Conservation (phyloP, 2,888 invertebrate genomes). For the Philaethria dido region DNA sequence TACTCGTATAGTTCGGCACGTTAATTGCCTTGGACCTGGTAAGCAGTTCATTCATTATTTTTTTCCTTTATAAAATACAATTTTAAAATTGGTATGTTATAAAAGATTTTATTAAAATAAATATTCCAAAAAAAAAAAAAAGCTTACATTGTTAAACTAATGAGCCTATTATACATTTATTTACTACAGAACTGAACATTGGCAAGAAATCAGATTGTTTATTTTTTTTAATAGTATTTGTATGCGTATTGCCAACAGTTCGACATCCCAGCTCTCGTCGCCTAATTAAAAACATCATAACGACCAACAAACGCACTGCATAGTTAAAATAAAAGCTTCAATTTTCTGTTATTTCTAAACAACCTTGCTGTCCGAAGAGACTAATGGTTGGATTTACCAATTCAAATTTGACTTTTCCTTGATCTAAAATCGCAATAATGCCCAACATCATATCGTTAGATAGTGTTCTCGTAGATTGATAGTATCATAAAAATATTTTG, state of each 20-base stretch:
- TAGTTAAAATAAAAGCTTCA: slow-evolving; percentile 16
- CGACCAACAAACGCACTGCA: background rate
- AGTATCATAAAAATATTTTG: slow-evolving; percentile 1
- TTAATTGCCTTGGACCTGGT: too few relatives aligned
- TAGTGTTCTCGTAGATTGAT: slow-evolving; percentile 4
- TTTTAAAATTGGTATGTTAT: too few relatives aligned
- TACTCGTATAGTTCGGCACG: too few relatives aligned
- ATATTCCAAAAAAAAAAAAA: too few relatives aligned
- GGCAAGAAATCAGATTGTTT: background rate
- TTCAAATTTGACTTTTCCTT: slow-evolving; percentile 15
- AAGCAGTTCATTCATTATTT: too few relatives aligned
- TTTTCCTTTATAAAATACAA: too few relatives aligned
- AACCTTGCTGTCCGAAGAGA: slow-evolving; percentile 3
- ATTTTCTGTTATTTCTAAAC: slow-evolving; percentile 15
- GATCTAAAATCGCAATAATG: slow-evolving; percentile 9
- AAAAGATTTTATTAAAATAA: too few relatives aligned
- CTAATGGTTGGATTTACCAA: background rate
- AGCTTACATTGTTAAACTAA: background rate
- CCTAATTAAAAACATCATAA: slow-evolving; percentile 20
- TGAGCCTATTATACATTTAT: background rate
- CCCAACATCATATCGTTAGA: background rate
- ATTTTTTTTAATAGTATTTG: background rate
- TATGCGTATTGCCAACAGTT: slow-evolving; percentile 7
- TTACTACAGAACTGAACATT: background rate
- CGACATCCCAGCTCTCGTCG: background rate